Base-by-base conservation (phyloP, 2,113 vertebrate genomes). In the Tympanuchus pallidicinctus region DNA sequence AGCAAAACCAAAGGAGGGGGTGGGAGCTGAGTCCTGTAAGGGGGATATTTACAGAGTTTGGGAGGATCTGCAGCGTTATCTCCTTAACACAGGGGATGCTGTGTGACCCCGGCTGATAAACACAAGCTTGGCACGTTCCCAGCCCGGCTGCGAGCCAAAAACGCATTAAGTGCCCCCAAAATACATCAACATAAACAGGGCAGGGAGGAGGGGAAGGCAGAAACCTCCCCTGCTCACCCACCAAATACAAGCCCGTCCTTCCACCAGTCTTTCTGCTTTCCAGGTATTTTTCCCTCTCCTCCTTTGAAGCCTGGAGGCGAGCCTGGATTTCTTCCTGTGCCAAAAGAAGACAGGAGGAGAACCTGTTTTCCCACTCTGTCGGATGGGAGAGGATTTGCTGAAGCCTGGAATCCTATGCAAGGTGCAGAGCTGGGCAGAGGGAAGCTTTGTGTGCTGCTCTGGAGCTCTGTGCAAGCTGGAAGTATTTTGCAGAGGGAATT, bases 251-350 rank as follows among this genome's bases (percentile, higher is more conserved):
- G 74, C 57, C 92, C 25, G 90, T 95, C 9, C 69, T 28, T 10
- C 69, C 83, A 17, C 88, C 64, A 2, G 65, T 36, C 82, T 79
- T 97, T 85, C 60, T 92, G 93, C 76, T 87, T 16, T 91, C 88
- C 93, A 97, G 91, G 76, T 91, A 92, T 76, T 95, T 96, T 76
- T 96, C 96, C 89, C 91, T 88, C 78, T 97, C 97, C 67, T 95
- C 90, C 79, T 71, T 97, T 12, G 92, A 60, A 21, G 42, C 84
- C 36, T 81, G 83, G 30, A 97, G 77, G 56, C 89, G 73, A 70
- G 75, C 91, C 65, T 97, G 85, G 76, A 98, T 96, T 92, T 96
- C 84, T 32, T 96, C 94, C 97, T 98, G 67, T 3, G 8, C 65
- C 42, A 32, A 21, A 7, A 9, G 15, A 57, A 43, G 27, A 28